phyloP scores from a whole-genome alignment of 2,113 vertebrate genomes.

The Forbesichthys agassizii region DNA sequence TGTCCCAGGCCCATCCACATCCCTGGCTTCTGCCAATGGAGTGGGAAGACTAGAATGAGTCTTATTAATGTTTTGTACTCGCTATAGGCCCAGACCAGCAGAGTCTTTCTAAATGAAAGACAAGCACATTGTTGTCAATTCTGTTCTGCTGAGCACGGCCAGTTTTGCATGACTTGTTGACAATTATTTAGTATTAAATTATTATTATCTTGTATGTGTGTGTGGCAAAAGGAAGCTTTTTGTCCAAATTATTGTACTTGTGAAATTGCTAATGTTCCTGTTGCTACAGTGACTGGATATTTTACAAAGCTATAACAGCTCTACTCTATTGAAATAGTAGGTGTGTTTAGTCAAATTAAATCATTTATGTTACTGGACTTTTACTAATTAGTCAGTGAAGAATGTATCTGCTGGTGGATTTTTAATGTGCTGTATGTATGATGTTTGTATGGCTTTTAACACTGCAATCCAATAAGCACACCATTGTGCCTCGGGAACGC shows the following conservation, averaged over 20 bases:
- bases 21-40: slow-evolving; percentile 73
- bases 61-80: slow-evolving; percentile 2
- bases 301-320: too few species aligned
- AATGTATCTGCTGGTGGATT: too few species aligned
- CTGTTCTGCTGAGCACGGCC: too few species aligned
- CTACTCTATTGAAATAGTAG: too few species aligned
- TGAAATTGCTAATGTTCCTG: not conserved
- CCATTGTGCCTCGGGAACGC: slow-evolving; percentile 10
- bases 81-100: slow-evolving; percentile 21
- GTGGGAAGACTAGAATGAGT: slow-evolving; percentile 75
- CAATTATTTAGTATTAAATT: too few species aligned
- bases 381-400: too few species aligned
- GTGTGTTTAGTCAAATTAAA: not conserved
- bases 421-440: too few species aligned
- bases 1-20: slow-evolving; percentile 49
- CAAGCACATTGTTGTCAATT: not conserved
- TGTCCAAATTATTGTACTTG: not conserved
- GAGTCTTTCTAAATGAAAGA: slow-evolving; percentile 19
- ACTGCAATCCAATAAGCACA: slow-evolving; percentile 24
- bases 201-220: not conserved
- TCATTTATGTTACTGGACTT: not conserved
- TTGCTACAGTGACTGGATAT: not conserved
- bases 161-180: too few species aligned
- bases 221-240: not conserved
- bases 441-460: not conserved